Evolutionary conservation across 1,140 invertebrate species (phyloP), one percentile per base, ranked within the genome.

Genomic region (Rhopalosiphum maidis): DNA sequence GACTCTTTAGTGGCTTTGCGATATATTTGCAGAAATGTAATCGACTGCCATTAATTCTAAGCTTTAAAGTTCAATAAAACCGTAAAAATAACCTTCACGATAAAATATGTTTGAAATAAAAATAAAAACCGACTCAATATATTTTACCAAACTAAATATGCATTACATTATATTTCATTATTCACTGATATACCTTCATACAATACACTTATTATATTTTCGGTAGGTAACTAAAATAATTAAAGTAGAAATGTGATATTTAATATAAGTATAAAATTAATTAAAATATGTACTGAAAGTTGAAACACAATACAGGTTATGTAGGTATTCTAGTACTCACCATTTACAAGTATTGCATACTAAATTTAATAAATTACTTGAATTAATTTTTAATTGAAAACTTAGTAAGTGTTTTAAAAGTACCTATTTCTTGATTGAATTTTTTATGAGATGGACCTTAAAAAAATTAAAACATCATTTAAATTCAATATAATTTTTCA

Each of bases 41-140:
- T 90, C 48, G 88, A 90, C 55, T 90, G 23, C 21, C 51, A 37
- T 90, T 54, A 90, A 90, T 55, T 55, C 22, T 37, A 55, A 55
- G n/a, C 1, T 55, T 54, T 55, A 90, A 55, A 41, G 35, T 55
- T 55, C 2, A 55, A 90, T 41, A 55, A 55, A 85, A 25, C 83
- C 83, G 41, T 88, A n/a, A 11, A 54, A 35, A 88, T 88, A 51
- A 88, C n/a, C 48, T 51, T 9, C 21, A 30, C 6, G 25, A n/a
- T 87, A 87, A 87, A 87, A n/a, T n/a, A 46, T 77, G 1, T 87
- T n/a, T 48, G 1, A 48, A n/a, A 48, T 9, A 30, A 46, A 48
- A n/a, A 85, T 85, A 85, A 37, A 85, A 41, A 43, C 83, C 41
- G 21, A 77, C 60, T 15, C 60, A 77, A 2, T 77, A 77, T 18